Evolutionary conservation across 2,888 invertebrate genomes (phyloP).

Genomic region (Pharmacophagus antenor): DNA sequence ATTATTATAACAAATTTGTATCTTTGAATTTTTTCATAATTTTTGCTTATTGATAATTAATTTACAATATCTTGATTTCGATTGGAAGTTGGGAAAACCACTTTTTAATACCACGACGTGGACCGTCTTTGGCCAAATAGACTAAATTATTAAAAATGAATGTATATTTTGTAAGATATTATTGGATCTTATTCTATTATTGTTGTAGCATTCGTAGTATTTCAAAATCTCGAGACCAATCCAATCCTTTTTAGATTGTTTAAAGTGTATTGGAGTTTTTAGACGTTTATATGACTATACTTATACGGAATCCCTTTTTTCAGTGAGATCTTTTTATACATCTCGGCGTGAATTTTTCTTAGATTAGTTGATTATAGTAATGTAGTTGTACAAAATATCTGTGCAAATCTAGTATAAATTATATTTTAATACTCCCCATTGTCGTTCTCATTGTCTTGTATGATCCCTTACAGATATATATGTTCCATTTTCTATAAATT

Average conservation of each 20-base stretch:
- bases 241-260: conserved; percentile 70
- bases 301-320: conserved; percentile 68
- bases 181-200: conserved; percentile 61
- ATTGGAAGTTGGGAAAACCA: neutral
- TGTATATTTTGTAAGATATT: conserved; percentile 76
- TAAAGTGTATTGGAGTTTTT: conserved; percentile 66
- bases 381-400: conserved; percentile 5
- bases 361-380: conserved; percentile 50
- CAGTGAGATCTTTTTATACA: conserved; percentile 68
- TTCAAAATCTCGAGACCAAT: conserved; percentile 77
- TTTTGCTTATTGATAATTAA: neutral
- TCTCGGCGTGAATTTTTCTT: conserved; percentile 68
- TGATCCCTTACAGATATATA: conserved; percentile 16
- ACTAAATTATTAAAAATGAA: conserved; percentile 44
- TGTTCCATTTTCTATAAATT: conserved; percentile 51
- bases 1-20: neutral
- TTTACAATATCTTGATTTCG: neutral
- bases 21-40: neutral
- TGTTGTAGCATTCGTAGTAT: conserved; percentile 66
- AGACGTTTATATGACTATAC: conserved; percentile 69
- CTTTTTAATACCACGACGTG: conserved; percentile 30
- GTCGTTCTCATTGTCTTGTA: conserved; percentile 20
- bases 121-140: conserved; percentile 35
- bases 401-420: conserved; percentile 21
- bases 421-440: conserved; percentile 24